Evolutionary conservation across 2,113 vertebrate genomes (phyloP).

Genomic region (Microcebus murinus): DNA sequence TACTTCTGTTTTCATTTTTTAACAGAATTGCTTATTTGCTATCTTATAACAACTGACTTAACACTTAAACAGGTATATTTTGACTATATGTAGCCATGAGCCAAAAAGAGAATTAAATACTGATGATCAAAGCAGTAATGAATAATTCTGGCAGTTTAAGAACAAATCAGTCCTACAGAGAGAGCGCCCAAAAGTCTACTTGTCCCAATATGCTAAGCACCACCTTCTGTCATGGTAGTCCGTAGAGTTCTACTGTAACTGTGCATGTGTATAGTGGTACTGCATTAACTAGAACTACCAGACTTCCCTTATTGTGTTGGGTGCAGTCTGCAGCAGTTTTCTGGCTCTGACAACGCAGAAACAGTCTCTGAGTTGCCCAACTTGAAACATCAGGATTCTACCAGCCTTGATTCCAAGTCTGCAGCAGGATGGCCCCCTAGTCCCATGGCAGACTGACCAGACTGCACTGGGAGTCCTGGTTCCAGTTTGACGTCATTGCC

Average conservation of each 20-base stretch:
- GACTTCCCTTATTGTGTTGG: not conserved
- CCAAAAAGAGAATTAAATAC: slow-evolving; percentile 45
- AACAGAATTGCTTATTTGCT: not conserved
- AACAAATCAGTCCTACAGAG: not conserved
- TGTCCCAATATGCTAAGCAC: not conserved
- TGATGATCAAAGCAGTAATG: slow-evolving; percentile 2
- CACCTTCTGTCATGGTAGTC: not conserved
- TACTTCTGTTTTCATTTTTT: slow-evolving; percentile 2
- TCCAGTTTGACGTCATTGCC: not conserved
- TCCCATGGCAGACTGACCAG: not conserved
- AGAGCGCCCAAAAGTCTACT: not conserved
- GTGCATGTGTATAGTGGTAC: not conserved
- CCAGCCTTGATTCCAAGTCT: not conserved
- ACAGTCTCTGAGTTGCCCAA: not conserved
- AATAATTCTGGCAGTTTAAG: not conserved
- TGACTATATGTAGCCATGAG: not conserved
- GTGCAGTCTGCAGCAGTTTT: not conserved
- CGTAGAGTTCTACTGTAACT: not conserved
- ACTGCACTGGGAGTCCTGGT: not conserved
- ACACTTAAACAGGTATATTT: slow-evolving; percentile 4
- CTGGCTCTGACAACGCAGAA: not conserved
- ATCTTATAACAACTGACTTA: not conserved
- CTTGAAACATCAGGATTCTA: not conserved
- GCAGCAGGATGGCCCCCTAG: not conserved
- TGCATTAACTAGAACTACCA: not conserved